Evolutionary conservation across 2,888 invertebrate genomes (phyloP).

Genomic region (Norana najaformis): DNA sequence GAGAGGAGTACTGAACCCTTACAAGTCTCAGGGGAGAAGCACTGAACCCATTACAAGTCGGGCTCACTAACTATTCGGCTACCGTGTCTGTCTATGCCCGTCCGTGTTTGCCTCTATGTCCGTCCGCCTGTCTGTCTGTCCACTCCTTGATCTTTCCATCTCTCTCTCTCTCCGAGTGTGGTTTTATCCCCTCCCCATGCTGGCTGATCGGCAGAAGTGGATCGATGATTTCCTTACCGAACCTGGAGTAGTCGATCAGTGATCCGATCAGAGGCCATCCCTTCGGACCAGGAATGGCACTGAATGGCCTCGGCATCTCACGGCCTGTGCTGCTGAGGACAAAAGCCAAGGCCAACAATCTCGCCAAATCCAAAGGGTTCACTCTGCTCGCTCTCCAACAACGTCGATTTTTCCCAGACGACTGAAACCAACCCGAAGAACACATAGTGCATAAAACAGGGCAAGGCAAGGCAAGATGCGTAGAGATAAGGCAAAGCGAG

Average conservation of each 20-base stretch:
- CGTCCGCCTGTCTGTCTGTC: not conserved
- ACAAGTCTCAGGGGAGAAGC: too few relatives aligned
- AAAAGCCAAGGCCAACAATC: not conserved
- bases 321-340: not conserved
- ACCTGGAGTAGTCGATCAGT: slow-evolving; percentile 35
- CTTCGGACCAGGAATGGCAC: slow-evolving; percentile 38
- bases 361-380: not conserved
- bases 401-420: not conserved
- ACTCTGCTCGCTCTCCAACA: not conserved
- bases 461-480: too few relatives aligned
- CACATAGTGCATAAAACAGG: not conserved
- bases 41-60: too few relatives aligned
- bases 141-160: too few relatives aligned
- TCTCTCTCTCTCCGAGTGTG: not conserved
- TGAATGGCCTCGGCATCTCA: slow-evolving; percentile 35
- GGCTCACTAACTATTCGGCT: too few relatives aligned
- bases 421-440: not conserved
- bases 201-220: not conserved
- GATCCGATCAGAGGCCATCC: slow-evolving; percentile 36
- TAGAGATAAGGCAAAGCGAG: too few relatives aligned
- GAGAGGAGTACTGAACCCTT: too few relatives aligned
- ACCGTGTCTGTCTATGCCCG: not conserved
- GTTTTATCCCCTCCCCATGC: not conserved
- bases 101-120: not conserved
- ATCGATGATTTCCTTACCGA: slow-evolving; percentile 30